These are phyloP conservation scores for Blastomussa wellsi DNA, from an alignment of 92 coral and sea anemone species.

Conservation along the genomic window DNA sequence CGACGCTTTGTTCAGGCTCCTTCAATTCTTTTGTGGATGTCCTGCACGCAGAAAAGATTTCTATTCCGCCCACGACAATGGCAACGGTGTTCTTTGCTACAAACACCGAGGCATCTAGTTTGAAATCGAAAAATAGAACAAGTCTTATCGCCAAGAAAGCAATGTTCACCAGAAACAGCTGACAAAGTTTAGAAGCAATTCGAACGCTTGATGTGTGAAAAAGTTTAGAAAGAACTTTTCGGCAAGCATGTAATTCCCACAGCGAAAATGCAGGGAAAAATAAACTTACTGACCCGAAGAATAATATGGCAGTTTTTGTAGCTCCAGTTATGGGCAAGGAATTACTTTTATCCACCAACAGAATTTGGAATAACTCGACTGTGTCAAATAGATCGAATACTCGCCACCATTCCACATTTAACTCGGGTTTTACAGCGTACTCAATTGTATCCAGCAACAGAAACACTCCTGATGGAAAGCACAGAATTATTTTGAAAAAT, in stretches of 20 bases:
- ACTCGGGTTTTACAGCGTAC: background rate
- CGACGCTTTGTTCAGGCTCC: background rate
- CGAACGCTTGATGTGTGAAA: background rate
- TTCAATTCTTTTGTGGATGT: background rate
- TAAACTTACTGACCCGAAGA: background rate
- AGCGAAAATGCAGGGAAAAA: background rate
- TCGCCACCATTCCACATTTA: conserved; percentile 10
- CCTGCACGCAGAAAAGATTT: background rate
- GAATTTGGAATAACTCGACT: background rate
- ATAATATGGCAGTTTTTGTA: background rate
- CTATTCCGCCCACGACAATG: background rate
- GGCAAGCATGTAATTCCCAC: background rate
- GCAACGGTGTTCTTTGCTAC: background rate
- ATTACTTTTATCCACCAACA: background rate
- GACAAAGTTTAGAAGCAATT: background rate
- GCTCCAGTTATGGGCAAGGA: background rate
- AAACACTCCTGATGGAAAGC: background rate
- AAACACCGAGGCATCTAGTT: background rate
- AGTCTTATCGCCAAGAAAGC: background rate
- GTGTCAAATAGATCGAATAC: background rate
- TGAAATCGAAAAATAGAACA: background rate
- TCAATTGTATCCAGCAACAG: background rate
- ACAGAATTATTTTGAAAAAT: background rate
- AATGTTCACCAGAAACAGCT: background rate
- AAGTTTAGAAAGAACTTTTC: background rate